Conservation (phyloP, 2,888 invertebrate genomes). For the Embidobia sp. region DNA sequence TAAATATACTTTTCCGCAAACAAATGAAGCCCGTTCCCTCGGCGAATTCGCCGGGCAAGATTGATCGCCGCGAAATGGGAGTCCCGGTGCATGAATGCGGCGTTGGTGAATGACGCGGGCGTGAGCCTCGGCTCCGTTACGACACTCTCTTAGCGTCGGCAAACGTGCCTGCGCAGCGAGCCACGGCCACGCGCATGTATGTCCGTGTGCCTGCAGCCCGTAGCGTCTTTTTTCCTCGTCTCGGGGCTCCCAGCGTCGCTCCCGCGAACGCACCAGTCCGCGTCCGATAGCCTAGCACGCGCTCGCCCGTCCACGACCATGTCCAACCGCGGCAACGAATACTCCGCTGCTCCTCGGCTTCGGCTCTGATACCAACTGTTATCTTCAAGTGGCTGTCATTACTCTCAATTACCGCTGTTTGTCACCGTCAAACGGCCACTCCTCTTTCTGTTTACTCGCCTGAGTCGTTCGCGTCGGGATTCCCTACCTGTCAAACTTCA, state of each 20-base stretch:
- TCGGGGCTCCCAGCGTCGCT: constrained; percentile 2
- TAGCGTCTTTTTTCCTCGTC: constrained; percentile 42
- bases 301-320: constrained; percentile 13
- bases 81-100: neutral
- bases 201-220: constrained; percentile 30
- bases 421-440: constrained; percentile 29
- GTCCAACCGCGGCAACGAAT: constrained; percentile 16
- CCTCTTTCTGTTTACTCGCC: constrained; percentile 24
- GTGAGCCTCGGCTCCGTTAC: constrained; percentile 35
- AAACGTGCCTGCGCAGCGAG: constrained; percentile 50
- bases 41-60: constrained; percentile 1
- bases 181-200: constrained; percentile 42
- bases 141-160: constrained; percentile 29
- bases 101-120: constrained; percentile 39
- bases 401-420: constrained; percentile 23
- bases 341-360: constrained; percentile 21
- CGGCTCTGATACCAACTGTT: constrained; percentile 37
- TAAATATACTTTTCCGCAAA: constrained; percentile 14
- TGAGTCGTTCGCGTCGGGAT: constrained; percentile 24
- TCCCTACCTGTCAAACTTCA: too few species aligned
- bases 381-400: constrained; percentile 42
- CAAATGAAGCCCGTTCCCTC: neutral
- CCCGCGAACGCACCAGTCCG: constrained; percentile 26
- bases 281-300: constrained; percentile 47
- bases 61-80: neutral